Conservation (phyloP, 2,113 vertebrate genomes). For the Gnathonemus longibarbis region DNA sequence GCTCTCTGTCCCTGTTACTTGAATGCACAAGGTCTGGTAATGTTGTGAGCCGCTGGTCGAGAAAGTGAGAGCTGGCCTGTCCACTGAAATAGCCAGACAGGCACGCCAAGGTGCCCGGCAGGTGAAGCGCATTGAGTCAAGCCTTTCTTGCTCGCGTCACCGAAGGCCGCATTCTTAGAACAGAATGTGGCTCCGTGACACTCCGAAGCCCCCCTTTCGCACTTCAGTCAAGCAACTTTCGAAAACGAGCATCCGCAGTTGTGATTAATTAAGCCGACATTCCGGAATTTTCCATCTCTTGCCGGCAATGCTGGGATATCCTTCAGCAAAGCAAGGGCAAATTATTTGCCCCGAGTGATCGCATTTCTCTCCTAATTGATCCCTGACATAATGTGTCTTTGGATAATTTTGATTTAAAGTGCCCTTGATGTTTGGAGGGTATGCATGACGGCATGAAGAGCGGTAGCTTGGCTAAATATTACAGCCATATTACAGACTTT, state of each 20-base stretch:
- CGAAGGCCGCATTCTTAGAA: background rate
- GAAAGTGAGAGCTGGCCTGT: background rate
- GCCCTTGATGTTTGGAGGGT: background rate
- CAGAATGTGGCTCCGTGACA: background rate
- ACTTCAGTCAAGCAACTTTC: background rate
- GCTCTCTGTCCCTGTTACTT: background rate
- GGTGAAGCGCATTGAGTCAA: background rate
- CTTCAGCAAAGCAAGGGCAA: slow-evolving; percentile 5
- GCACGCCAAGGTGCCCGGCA: background rate
- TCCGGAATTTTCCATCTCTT: background rate
- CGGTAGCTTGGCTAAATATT: background rate
- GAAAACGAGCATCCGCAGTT: background rate
- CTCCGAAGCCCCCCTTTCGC: background rate
- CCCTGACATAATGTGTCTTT: background rate
- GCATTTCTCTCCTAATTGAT: slow-evolving; percentile 13
- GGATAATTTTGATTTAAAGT: background rate
- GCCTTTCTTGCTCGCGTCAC: background rate
- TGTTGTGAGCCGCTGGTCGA: background rate
- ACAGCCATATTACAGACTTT: background rate
- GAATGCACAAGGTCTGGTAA: background rate
- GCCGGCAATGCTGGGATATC: background rate
- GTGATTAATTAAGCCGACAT: slow-evolving; percentile 11
- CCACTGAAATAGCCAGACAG: background rate
- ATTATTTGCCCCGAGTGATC: background rate
- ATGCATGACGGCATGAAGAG: background rate